Conservation (phyloP, 2,888 invertebrate genomes). For the Drosophila affinis region DNA sequence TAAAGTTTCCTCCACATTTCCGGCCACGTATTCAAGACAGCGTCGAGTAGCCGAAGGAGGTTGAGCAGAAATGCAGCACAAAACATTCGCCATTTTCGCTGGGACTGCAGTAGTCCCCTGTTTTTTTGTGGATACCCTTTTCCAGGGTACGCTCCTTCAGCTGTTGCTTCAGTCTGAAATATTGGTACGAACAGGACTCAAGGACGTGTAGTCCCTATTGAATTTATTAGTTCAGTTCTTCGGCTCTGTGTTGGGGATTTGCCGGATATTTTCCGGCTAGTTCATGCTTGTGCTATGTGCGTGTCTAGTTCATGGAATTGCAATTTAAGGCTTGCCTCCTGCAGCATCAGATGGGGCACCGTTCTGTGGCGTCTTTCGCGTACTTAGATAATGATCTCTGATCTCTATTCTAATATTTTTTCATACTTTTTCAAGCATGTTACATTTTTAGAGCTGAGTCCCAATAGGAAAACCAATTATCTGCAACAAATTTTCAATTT, state of each 20-base stretch:
- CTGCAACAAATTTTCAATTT: slow-evolving; percentile 25
- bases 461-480: slow-evolving; percentile 33
- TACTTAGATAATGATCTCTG: slow-evolving; percentile 7
- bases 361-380: slow-evolving; percentile 17
- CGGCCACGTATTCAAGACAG: slow-evolving; percentile 31
- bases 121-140: slow-evolving; percentile 10
- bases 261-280: slow-evolving; percentile 30
- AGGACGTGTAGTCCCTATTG: no score
- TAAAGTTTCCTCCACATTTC: slow-evolving; percentile 43
- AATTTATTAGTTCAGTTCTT: no score
- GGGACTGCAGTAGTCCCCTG: not conserved
- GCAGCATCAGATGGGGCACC: slow-evolving; percentile 42
- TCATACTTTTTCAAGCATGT: not conserved
- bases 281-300: slow-evolving; percentile 62
- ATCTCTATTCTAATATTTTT: slow-evolving; percentile 15
- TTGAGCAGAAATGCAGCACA: slow-evolving; percentile 2
- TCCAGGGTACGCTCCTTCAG: not conserved
- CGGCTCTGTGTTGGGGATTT: not conserved
- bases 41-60: not conserved
- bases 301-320: slow-evolving; percentile 69
- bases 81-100: slow-evolving; percentile 7
- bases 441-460: not conserved
- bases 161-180: not conserved
- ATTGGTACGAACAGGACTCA: no score
- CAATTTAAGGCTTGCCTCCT: slow-evolving; percentile 58